Percentiles rank a stretch among this genome's conserved stretches.
Evolutionary conservation across 2,113 vertebrate genomes (phyloP).

Genomic region (Heliornis fulica): DNA sequence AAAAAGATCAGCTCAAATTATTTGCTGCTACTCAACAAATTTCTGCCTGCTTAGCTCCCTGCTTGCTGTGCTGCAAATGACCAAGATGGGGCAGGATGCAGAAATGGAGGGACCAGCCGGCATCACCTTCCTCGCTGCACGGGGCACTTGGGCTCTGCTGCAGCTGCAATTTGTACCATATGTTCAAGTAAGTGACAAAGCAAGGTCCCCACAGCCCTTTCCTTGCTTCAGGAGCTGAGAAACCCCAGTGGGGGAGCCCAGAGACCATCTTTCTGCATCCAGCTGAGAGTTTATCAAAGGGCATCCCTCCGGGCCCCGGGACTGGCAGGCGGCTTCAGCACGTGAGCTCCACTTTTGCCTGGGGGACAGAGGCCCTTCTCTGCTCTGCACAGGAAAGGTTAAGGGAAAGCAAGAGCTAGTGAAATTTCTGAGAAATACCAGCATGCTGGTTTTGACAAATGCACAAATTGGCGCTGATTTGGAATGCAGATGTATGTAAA

Average conservation of each 20-base stretch:
- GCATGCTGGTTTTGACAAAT: slow-evolving; percentile 56
- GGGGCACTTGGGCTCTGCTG: neutral
- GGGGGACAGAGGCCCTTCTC: neutral
- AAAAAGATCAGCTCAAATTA: neutral
- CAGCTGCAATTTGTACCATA: neutral
- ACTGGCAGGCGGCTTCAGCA: neutral
- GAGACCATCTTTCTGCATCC: neutral
- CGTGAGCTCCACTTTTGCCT: neutral
- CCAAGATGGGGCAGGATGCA: neutral
- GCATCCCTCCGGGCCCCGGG: neutral
- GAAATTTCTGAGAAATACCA: slow-evolving; percentile 35
- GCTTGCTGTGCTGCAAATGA: neutral
- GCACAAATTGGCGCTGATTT: slow-evolving; percentile 43
- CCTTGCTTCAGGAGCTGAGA: neutral
- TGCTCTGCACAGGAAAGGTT: slow-evolving; percentile 3
- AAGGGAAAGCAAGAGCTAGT: slow-evolving; percentile 5
- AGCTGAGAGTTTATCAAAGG: neutral
- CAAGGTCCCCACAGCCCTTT: neutral
- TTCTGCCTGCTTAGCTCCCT: neutral
- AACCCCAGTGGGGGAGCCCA: neutral
- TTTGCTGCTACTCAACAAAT: neutral
- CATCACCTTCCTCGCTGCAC: neutral
- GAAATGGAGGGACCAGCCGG: neutral
- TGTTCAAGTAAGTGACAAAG: neutral
- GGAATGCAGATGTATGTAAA: slow-evolving; percentile 70